Conservation (phyloP, 2,113 vertebrate species). For the Gnathonemus longibarbis region DNA sequence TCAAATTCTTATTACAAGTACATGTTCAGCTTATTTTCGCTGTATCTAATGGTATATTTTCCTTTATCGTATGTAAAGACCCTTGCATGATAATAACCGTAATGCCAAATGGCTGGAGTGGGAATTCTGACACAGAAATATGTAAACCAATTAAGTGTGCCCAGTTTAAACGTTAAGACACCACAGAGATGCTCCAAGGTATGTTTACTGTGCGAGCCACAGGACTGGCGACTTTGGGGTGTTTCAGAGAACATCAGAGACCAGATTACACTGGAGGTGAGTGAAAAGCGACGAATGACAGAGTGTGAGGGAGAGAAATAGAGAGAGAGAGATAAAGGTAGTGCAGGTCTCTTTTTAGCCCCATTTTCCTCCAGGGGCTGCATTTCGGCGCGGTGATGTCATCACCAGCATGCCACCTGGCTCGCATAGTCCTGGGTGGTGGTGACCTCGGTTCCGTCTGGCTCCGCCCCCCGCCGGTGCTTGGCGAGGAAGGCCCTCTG, state of each 20-base stretch:
- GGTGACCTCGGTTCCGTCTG: constrained; percentile 39
- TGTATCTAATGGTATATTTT: constrained; percentile 8
- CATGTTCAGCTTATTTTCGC: neutral
- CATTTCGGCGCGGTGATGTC: neutral
- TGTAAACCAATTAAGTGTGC: neutral
- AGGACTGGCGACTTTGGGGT: neutral
- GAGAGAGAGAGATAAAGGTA: neutral
- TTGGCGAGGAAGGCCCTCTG: constrained; percentile 64
- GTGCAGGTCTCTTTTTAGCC: neutral
- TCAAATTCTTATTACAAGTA: neutral
- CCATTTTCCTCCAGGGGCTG: neutral
- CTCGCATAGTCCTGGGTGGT: constrained; percentile 95
- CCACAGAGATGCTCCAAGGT: constrained; percentile 9
- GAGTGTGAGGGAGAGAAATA: neutral
- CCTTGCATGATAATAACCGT: neutral
- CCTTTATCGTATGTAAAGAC: neutral
- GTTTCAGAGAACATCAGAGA: neutral
- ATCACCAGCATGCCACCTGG: constrained; percentile 90
- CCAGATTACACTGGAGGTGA: neutral
- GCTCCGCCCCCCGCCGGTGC: constrained; percentile 43
- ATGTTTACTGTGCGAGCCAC: neutral
- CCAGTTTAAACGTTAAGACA: constrained; percentile 21
- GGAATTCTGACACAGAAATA: neutral
- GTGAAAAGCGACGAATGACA: neutral
- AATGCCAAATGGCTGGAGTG: neutral